phyloP scores from a whole-genome alignment of 2,113 vertebrate species.

The Asarcornis scutulata region DNA sequence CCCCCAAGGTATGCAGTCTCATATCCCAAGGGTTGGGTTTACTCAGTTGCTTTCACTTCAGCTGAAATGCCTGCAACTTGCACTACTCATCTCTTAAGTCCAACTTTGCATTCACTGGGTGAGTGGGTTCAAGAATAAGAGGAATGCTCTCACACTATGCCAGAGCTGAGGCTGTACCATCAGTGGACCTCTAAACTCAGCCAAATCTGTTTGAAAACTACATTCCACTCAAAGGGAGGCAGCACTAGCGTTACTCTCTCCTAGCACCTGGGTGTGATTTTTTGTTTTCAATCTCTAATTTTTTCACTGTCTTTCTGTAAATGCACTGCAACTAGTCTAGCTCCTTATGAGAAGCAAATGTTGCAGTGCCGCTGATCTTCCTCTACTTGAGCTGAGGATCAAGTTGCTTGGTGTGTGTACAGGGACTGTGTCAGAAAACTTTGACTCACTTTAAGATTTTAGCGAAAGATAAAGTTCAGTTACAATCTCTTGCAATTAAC shows the following conservation, averaged over 20 bases:
- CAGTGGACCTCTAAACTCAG: rapidly evolving
- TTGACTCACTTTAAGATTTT: not conserved
- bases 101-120: not conserved
- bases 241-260: not conserved
- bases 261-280: not conserved
- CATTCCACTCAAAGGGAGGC: not conserved
- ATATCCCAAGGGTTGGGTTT: not conserved
- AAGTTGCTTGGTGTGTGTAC: not conserved
- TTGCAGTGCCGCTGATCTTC: not conserved
- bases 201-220: not conserved
- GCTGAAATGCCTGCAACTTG: not conserved
- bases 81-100: not conserved
- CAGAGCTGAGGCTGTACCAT: rapidly evolving
- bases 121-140: not conserved
- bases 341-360: not conserved
- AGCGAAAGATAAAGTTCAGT: not conserved
- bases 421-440: not conserved
- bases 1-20: not conserved
- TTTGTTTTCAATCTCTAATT: not conserved
- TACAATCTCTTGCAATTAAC: not conserved
- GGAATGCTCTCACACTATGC: not conserved
- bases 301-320: not conserved
- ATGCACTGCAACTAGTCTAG: not conserved
- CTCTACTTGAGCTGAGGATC: not conserved
- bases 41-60: not conserved